Evolutionary conservation across 2,797 vertebrate genomes (phyloP).

Genomic region (Bovichtus variegatus): DNA sequence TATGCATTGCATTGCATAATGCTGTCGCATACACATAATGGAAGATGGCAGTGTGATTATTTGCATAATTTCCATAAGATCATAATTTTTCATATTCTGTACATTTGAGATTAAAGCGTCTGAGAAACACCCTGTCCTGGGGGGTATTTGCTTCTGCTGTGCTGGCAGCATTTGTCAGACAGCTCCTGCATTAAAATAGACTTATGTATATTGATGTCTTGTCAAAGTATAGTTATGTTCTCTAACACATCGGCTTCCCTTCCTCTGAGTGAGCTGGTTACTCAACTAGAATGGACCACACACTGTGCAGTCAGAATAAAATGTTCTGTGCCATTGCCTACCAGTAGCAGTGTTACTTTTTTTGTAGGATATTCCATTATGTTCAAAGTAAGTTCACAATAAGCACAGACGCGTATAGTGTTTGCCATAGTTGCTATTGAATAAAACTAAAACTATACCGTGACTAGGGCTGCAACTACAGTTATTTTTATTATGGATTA

Average conservation of each 20-base stretch:
- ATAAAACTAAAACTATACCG: background rate
- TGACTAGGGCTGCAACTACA: background rate
- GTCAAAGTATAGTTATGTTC: conserved; percentile 76
- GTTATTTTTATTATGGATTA: no score
- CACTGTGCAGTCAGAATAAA: conserved; percentile 20
- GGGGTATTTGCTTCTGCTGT: conserved; percentile 65
- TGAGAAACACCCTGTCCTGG: conserved; percentile 55
- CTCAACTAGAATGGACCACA: conserved; percentile 34
- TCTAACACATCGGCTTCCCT: conserved; percentile 58
- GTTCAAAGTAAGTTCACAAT: conserved; percentile 2
- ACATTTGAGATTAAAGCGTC: conserved; percentile 70
- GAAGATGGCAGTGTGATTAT: conserved; percentile 74
- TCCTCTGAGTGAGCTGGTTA: conserved; percentile 42
- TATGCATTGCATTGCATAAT: conserved; percentile 63
- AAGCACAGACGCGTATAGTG: background rate
- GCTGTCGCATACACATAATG: conserved; percentile 70
- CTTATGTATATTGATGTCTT: conserved; percentile 78
- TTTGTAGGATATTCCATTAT: background rate
- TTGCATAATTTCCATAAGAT: conserved; percentile 78
- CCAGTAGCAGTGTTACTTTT: background rate
- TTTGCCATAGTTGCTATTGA: background rate
- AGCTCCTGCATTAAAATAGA: conserved; percentile 70
- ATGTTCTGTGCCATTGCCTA: background rate
- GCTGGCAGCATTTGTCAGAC: conserved; percentile 73
- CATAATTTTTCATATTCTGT: conserved; percentile 76